Evolutionary conservation across 1,140 invertebrate species (phyloP).

Genomic region (Bombyx mandarina): DNA sequence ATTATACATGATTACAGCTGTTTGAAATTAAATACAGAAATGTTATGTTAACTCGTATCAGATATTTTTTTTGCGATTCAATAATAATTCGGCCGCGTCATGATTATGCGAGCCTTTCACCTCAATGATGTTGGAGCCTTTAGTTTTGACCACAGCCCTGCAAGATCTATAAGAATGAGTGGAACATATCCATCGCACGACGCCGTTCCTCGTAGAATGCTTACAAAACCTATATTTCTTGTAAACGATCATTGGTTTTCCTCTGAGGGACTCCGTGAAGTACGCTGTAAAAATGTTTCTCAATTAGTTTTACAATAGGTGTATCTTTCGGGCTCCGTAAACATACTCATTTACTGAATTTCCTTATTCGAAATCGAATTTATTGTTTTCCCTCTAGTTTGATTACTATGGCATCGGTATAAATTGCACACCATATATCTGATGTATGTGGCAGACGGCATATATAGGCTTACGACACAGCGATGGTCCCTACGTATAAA

Average conservation of each 20-base stretch:
- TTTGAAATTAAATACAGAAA: too few species aligned
- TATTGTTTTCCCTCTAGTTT: too few species aligned
- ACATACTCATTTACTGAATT: too few species aligned
- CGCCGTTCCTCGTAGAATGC: slow-evolving; percentile 38
- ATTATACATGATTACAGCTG: too few species aligned
- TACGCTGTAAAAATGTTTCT: slow-evolving; percentile 14
- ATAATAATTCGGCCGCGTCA: slow-evolving; percentile 37
- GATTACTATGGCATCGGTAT: too few species aligned
- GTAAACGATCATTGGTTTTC: slow-evolving; percentile 49
- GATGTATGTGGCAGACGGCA: too few species aligned
- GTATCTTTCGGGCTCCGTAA: too few species aligned
- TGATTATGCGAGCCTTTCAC: slow-evolving; percentile 52
- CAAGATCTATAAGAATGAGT: slow-evolving; percentile 58
- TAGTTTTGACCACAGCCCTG: slow-evolving; percentile 51
- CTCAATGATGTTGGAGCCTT: slow-evolving; percentile 35
- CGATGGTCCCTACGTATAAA: too few species aligned
- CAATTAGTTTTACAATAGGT: background rate
- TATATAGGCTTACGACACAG: too few species aligned
- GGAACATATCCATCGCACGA: slow-evolving; percentile 51
- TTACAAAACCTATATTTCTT: slow-evolving; percentile 50
- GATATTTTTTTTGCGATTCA: slow-evolving; percentile 24
- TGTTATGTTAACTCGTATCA: too few species aligned
- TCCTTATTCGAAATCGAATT: too few species aligned
- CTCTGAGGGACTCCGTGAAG: slow-evolving; percentile 45
- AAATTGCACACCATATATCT: too few species aligned